These are phyloP conservation scores for Octodon degus DNA, from an alignment of 2,113 vertebrate species.

Conservation along the genomic window DNA sequence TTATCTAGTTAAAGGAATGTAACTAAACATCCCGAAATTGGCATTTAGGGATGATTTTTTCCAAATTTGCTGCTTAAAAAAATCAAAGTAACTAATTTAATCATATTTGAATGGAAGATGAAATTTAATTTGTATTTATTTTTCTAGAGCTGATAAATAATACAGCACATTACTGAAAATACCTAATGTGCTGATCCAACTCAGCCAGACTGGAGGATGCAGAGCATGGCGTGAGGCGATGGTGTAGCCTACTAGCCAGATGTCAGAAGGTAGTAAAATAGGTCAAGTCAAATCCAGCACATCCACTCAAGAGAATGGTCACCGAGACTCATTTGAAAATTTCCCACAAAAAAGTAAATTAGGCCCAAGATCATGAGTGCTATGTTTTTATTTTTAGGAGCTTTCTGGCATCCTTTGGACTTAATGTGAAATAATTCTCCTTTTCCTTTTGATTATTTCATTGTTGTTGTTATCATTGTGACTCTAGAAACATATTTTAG, in stretches of 20 bases:
- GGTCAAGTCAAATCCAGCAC: background rate
- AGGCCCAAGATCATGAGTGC: background rate
- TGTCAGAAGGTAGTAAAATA: background rate
- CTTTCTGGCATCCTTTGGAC: constrained; percentile 4
- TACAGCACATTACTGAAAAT: background rate
- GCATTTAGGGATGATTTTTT: background rate
- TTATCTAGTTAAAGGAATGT: background rate
- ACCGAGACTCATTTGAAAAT: constrained; percentile 1
- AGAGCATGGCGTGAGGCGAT: too few species aligned
- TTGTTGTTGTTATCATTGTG: background rate
- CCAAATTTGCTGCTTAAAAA: background rate
- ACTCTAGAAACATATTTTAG: background rate
- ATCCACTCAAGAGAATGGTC: background rate
- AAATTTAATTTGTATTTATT: background rate
- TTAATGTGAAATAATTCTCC: background rate
- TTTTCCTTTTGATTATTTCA: background rate
- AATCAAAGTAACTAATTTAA: background rate
- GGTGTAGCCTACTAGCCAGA: too few species aligned
- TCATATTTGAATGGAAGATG: background rate
- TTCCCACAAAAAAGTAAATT: constrained; percentile 44
- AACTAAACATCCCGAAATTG: background rate
- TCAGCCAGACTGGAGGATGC: background rate
- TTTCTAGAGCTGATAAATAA: background rate
- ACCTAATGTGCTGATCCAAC: background rate
- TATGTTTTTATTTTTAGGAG: constrained; percentile 20